Base-by-base conservation (phyloP, 2,888 invertebrate species). In the Acleris sparsana region DNA sequence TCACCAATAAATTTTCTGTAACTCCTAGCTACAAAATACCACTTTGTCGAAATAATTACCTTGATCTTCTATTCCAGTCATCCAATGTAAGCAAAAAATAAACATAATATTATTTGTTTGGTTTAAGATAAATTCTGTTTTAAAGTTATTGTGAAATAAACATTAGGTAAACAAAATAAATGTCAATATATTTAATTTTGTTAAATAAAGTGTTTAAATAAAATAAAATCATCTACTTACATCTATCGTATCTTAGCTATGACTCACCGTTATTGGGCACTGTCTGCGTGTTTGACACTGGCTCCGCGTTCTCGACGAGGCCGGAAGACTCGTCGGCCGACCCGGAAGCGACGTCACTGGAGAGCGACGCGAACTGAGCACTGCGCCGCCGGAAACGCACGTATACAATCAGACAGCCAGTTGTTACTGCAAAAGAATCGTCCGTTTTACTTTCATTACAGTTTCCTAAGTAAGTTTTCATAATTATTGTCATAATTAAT, bases 331-430 rank as follows among this genome's bases (percentile, higher is more conserved):
- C 93, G 53, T 89, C 86, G 1, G 82, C 82, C 5, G 75, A 68
- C 2, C 72, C 73, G 2, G 76, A 65, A 3, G 91, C 92, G 6
- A 94, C 83, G 68, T 95, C 95, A 18, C 94, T 93, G 0, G 94
- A 92, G n/a, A 94, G 84, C 4, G 94, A 93, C 67, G 94, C 84
- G 80, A 95, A 95, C 73, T 94, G 94, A n/a, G 94, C 94, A 74
- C 94, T 94, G 69, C 96, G 94, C 48, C 95, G 94, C 56, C 95
- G 94, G 81, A 96, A 96, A 44, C 98, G 93, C 78, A 97, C 96
- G 86, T 97, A 97, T 63, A 98, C 86, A 39, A 97, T 95, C 66
- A 98, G 91, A 77, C 97, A 96, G 1, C 96, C 96, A 4, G 96
- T 94, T 0, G 97, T 96, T 56, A 97, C 96, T 95, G 85, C 5